A percentile compares a stretch with the other conserved stretches of the same genome.
Evolutionary conservation across 1,140 invertebrate genomes (phyloP).

Genomic region (Saccostrea echinata): DNA sequence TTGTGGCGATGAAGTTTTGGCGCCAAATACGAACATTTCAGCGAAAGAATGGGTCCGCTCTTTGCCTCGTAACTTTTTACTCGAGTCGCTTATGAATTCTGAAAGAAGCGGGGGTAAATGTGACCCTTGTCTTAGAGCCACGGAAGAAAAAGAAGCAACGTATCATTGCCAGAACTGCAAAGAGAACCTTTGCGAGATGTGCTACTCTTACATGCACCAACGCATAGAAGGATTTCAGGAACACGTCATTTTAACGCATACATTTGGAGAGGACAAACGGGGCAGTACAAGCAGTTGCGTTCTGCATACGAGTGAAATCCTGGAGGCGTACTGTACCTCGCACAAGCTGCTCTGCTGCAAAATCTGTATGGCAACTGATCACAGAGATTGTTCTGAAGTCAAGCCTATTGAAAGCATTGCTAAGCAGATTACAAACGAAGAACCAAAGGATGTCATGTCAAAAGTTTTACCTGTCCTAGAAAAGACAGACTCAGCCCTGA

Average conservation of each 20-base stretch:
- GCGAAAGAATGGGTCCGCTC: not conserved
- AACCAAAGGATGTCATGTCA: not conserved
- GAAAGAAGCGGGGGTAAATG: not conserved
- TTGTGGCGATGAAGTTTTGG: not conserved
- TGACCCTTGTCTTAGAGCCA: not conserved
- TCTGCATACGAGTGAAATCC: not conserved
- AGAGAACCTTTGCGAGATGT: not conserved
- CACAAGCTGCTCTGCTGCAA: constrained; percentile 8
- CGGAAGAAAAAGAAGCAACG: not conserved
- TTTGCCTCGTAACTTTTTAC: not conserved
- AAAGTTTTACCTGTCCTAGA: not conserved
- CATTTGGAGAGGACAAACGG: too few species aligned
- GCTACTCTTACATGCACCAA: not conserved
- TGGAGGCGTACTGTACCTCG: not conserved
- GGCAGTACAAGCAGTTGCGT: not conserved
- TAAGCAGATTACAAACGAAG: not conserved
- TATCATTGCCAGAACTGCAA: not conserved
- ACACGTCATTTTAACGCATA: not conserved
- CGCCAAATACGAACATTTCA: not conserved
- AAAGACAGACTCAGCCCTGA: not conserved
- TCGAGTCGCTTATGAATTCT: not conserved
- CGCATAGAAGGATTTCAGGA: not conserved
- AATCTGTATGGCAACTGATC: not conserved
- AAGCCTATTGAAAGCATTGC: not conserved
- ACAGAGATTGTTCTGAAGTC: not conserved